Conservation (phyloP, 2,888 invertebrate species). For the Morinoia aosen region DNA sequence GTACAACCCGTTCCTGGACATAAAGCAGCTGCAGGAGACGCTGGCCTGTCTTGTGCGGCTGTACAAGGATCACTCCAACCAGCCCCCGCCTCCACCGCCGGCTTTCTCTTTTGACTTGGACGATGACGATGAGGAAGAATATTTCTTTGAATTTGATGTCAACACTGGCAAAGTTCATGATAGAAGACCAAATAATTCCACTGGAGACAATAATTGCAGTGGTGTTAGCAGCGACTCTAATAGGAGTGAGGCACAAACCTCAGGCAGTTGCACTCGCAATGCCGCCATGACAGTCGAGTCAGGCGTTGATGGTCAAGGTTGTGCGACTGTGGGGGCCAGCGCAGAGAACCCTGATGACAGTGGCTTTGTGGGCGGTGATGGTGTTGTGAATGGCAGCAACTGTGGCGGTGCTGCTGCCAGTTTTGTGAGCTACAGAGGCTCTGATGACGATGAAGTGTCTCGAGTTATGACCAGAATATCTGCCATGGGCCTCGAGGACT, state of each 20-base stretch:
- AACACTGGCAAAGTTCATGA: neutral
- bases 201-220: neutral
- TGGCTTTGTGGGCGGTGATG: neutral
- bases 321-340: neutral
- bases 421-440: neutral
- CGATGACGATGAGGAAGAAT: slow-evolving; percentile 33
- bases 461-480: slow-evolving; percentile 55
- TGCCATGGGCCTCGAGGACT: neutral
- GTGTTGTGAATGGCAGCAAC: neutral
- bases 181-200: neutral
- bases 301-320: neutral
- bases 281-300: neutral
- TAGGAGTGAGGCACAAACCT: neutral
- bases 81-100: neutral
- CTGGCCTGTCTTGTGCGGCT: slow-evolving; percentile 78
- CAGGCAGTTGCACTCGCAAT: neutral
- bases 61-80: slow-evolving; percentile 73
- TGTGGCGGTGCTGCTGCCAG: slow-evolving; percentile 27
- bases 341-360: slow-evolving; percentile 61
- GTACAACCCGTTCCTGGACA: slow-evolving; percentile 81
- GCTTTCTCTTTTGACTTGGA: slow-evolving; percentile 2
- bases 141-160: slow-evolving; percentile 28
- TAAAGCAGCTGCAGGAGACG: slow-evolving; percentile 81
- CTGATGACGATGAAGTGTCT: neutral
- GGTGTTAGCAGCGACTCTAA: neutral